These are phyloP conservation scores for Heterotis niloticus DNA, from an alignment of 2,113 vertebrate species.

Conservation along the genomic window DNA sequence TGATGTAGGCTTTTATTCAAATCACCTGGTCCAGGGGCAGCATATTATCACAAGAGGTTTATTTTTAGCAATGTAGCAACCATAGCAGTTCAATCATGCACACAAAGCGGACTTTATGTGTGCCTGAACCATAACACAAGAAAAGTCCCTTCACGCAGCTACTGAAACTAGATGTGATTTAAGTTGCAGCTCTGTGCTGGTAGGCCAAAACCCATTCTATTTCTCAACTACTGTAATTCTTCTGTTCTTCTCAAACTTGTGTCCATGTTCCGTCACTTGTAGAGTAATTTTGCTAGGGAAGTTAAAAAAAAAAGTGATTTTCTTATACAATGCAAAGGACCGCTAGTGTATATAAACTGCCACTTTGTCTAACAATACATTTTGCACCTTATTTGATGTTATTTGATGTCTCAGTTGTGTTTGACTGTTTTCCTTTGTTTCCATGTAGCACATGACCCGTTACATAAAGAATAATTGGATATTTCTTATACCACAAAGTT, in stretches of 20 bases:
- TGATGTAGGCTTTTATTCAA: constrained; percentile 59
- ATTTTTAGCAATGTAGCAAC: constrained; percentile 55
- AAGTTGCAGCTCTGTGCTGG: no score
- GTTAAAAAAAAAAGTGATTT: constrained; percentile 30
- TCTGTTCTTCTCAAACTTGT: background rate
- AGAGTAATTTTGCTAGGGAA: constrained; percentile 48
- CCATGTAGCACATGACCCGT: background rate
- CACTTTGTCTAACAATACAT: constrained; percentile 53
- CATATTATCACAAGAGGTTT: constrained; percentile 61
- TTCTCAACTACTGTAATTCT: background rate
- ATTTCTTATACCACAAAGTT: background rate
- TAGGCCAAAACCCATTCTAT: no score
- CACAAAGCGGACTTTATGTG: background rate
- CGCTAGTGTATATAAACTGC: constrained; percentile 55
- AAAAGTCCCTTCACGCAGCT: background rate
- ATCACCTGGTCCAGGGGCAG: constrained; percentile 54
- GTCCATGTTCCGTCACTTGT: constrained; percentile 42
- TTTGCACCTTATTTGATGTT: constrained; percentile 48
- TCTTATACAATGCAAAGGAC: constrained; percentile 55
- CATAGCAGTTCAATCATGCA: constrained; percentile 37
- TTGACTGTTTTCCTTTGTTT: constrained; percentile 37
- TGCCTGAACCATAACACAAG: background rate
- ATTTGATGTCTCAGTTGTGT: constrained; percentile 34
- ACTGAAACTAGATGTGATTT: background rate
- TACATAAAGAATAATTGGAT: background rate